Base-by-base conservation (phyloP, 2,888 invertebrate genomes). In the Scaptomyza caliginosa region DNA sequence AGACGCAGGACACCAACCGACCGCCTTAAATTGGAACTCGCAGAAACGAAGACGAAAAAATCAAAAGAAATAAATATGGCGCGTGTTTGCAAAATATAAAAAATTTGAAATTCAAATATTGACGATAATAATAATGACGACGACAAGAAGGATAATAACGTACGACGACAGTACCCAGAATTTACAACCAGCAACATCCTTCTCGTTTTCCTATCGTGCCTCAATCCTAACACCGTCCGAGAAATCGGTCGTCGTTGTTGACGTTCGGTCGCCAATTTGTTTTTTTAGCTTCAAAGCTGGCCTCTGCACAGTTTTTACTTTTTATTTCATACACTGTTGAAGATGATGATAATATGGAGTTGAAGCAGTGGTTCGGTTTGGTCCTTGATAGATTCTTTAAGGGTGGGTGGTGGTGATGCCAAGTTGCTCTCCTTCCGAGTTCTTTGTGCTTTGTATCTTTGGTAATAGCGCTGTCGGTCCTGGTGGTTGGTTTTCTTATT, bases 71-170 rank as follows among this genome's bases (percentile, higher is more conserved):
- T 86, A 87, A 88, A 83, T 85, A 88, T 83, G 87, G 87, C 87
- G 88, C 78, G 67, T 81, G 82, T 74, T 83, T 56, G 72, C 69
- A 72, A 84, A 77, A 87, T 77, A 86, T 62, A 70, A 86, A 83
- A 88, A 83, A 88, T 88, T 74, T 85, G 67, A 72, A 86, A 87
- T 86, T 86, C 80, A 83, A 88, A 83, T 74, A 83, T 88, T 88
- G 84, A 86, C 79, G 88, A 79, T 76, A 70, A 70, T 49, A 60
- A 66, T 59, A 46, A 52, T 17, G 57, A 23, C 7, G 55, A 45
- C 23, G 30, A 30, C 21, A 24, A 26, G n/a, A 45, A 51, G 19
- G 38, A 48, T n/a, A 42, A 39, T 11, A 30, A 34, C 39, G 54
- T 49, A 8, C 19, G 21, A 11, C 45, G 4, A 19, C 13, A 6